These are phyloP conservation scores for Octodon degus DNA, from an alignment of 2,113 vertebrate genomes.

Conservation along the genomic window DNA sequence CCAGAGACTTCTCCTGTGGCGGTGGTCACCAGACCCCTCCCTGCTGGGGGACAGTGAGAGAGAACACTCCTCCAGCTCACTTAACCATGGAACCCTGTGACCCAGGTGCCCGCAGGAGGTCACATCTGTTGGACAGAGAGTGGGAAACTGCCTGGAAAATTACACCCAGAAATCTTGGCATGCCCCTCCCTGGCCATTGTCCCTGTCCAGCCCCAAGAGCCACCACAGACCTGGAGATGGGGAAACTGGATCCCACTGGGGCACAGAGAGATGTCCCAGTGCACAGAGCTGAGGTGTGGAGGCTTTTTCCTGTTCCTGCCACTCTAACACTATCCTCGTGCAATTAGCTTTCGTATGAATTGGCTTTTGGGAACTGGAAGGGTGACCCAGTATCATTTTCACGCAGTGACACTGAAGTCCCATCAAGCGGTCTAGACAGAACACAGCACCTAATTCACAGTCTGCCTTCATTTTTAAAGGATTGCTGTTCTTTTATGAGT, in stretches of 20 bases:
- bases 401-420: neutral
- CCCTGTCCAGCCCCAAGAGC: neutral
- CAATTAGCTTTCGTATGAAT: neutral
- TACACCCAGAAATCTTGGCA: neutral
- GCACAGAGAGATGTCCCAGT: neutral
- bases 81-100: neutral
- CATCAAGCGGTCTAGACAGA: neutral
- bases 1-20: neutral
- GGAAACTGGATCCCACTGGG: accelerated
- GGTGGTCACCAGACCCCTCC: neutral
- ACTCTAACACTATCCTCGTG: accelerated
- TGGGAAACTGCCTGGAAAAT: neutral
- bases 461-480: neutral
- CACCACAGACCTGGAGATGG: accelerated
- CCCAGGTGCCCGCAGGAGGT: neutral
- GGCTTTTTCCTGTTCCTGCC: no score
- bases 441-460: neutral
- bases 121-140: neutral
- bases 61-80: neutral
- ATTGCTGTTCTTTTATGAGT: neutral
- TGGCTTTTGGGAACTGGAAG: neutral
- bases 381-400: neutral
- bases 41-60: neutral
- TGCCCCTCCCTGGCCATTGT: neutral
- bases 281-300: neutral